Evolutionary conservation across 2,113 vertebrate species (phyloP).

Genomic region (Myotis brandtii): DNA sequence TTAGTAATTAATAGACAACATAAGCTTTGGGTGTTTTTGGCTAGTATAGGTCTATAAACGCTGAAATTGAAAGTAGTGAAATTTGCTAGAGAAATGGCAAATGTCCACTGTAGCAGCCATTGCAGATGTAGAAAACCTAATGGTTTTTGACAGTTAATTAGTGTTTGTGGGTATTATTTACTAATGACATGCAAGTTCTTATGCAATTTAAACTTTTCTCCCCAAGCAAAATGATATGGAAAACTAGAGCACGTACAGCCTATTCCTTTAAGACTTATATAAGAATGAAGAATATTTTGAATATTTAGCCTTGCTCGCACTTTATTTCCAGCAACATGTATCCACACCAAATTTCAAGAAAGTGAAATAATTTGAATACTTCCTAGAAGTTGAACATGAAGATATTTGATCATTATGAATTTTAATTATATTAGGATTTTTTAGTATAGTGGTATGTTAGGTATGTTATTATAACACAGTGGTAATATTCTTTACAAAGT

Average conservation of each 20-base stretch:
- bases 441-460: not conserved
- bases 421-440: conserved; percentile 37
- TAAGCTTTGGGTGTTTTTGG: not conserved
- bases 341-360: conserved; percentile 34
- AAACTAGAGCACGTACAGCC: not conserved
- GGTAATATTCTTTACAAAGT: conserved; percentile 24
- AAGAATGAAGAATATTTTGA: not conserved
- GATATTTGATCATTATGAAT: not conserved
- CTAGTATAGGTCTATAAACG: not conserved
- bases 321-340: conserved; percentile 31
- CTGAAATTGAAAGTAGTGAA: not conserved
- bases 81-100: not conserved
- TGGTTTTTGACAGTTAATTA: not conserved
- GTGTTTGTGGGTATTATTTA: not conserved
- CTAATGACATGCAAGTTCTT: not conserved
- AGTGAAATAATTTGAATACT: not conserved
- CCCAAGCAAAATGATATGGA: not conserved
- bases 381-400: conserved; percentile 5
- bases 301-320: not conserved
- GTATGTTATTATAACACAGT: not conserved
- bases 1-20: not conserved
- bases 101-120: not conserved
- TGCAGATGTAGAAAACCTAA: not conserved
- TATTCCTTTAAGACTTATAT: not conserved
- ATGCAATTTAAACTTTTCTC: not conserved